Conservation (phyloP, 2,888 invertebrate genomes). For the Sycophila texana region DNA sequence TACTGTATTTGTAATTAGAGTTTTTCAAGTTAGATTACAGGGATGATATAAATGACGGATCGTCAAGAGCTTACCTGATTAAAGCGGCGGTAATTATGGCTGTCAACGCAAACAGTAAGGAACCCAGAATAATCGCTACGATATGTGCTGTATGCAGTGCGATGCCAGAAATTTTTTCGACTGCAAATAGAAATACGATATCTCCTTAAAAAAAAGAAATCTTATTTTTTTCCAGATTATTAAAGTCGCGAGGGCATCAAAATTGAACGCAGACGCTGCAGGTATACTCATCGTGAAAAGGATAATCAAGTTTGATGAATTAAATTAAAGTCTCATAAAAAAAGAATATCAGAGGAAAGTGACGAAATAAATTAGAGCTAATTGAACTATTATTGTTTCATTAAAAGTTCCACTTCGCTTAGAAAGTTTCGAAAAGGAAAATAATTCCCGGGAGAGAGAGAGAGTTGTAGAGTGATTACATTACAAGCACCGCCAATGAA, state of each 20-base stretch:
- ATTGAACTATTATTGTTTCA: too few species aligned
- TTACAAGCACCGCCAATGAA: too few species aligned
- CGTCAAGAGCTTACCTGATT: constrained; percentile 67
- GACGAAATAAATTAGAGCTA: too few species aligned
- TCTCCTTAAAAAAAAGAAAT: not conserved
- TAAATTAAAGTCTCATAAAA: not conserved
- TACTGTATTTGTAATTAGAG: too few species aligned
- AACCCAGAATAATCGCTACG: constrained; percentile 72
- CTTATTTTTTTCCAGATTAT: not conserved
- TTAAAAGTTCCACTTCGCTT: too few species aligned
- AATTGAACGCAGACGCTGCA: not conserved
- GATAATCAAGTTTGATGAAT: not conserved
- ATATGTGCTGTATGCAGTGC: constrained; percentile 73
- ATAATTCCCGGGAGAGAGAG: too few species aligned
- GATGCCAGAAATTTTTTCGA: constrained; percentile 62
- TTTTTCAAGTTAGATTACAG: constrained; percentile 46
- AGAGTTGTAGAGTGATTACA: too few species aligned
- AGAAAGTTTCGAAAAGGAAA: too few species aligned
- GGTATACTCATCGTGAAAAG: not conserved
- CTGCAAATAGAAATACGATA: constrained; percentile 36
- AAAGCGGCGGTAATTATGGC: constrained; percentile 69
- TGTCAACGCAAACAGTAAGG: constrained; percentile 70
- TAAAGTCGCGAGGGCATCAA: not conserved
- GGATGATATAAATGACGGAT: not conserved
- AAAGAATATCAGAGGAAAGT: too few species aligned